These are phyloP conservation scores for Sanderia malayensis DNA, from an alignment of 30 jellyfish, hydroid and myxozoan genomes.

Conservation along the genomic window DNA sequence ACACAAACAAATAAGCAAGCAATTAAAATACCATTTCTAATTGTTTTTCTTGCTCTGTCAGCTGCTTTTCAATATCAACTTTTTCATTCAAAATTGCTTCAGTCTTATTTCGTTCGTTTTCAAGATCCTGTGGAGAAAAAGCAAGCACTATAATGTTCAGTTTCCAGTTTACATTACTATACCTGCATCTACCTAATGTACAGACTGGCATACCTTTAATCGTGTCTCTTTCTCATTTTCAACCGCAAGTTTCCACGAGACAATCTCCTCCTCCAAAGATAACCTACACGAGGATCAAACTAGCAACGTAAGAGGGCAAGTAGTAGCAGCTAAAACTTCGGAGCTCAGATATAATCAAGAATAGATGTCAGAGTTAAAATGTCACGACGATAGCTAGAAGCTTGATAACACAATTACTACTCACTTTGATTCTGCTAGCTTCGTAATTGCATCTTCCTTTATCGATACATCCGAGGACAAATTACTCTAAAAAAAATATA, in stretches of 20 bases:
- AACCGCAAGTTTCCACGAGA: conserved; percentile 21
- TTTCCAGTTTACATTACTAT: too few species aligned
- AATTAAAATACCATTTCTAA: background rate
- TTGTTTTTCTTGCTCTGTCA: conserved; percentile 21
- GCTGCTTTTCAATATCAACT: conserved; percentile 13
- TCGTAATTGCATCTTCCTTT: background rate
- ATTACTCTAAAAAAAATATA: background rate
- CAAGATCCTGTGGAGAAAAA: conserved; percentile 25
- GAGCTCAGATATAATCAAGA: too few species aligned
- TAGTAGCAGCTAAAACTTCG: too few species aligned
- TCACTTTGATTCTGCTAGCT: conserved; percentile 2
- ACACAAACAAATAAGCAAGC: too few species aligned
- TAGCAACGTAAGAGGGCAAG: too few species aligned
- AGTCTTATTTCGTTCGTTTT: background rate
- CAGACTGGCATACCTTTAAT: conserved; percentile 30
- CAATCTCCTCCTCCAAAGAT: conserved; percentile 38
- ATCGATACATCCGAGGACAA: background rate
- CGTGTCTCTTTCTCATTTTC: conserved; percentile 22
- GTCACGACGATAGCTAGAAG: background rate
- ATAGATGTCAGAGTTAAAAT: too few species aligned
- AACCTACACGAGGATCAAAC: too few species aligned
- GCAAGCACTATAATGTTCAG: too few species aligned
- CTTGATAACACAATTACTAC: too few species aligned
- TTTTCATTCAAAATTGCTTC: conserved; percentile 34
- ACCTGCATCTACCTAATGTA: too few species aligned